Evolutionary conservation across 2,797 vertebrate species (phyloP).

Genomic region (Phoebastria nigripes): DNA sequence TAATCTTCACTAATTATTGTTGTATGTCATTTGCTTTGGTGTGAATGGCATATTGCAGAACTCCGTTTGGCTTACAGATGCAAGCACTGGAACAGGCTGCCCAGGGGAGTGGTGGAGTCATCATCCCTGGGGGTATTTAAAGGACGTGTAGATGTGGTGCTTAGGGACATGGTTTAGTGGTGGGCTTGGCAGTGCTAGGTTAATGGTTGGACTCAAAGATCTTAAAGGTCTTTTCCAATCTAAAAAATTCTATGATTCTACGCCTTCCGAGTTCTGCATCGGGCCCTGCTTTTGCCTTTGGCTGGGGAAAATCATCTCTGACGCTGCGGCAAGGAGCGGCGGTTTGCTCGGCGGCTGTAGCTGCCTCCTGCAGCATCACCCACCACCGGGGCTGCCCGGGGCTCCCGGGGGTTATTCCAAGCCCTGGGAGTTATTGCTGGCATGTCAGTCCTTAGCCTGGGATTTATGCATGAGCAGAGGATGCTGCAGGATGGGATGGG

Average conservation of each 20-base stretch:
- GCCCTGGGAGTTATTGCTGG: background rate
- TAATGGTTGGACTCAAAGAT: no score
- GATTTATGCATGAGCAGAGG: background rate
- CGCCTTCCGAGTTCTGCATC: background rate
- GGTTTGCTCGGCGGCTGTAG: background rate
- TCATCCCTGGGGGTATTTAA: no score
- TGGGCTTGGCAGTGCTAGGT: no score
- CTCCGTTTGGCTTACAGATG: constrained; percentile 50
- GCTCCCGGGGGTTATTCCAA: background rate
- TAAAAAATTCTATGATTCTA: no score
- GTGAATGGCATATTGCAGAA: constrained; percentile 61
- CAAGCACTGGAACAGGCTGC: no score
- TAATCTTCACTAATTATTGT: constrained; percentile 78
- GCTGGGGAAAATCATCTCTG: background rate
- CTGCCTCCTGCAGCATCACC: background rate
- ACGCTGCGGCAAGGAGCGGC: background rate
- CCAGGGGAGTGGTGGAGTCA: no score
- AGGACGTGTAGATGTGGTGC: no score
- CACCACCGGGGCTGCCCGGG: background rate
- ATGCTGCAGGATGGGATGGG: background rate
- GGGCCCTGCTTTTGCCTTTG: background rate
- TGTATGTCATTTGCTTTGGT: constrained; percentile 78
- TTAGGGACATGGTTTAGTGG: no score
- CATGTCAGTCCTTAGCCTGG: background rate
- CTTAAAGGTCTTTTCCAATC: no score